A percentile compares a stretch with the other conserved stretches of the same genome.
These are phyloP conservation scores for Heteromurus nitidus DNA, from an alignment of 2,888 invertebrate genomes.

Conservation along the genomic window DNA sequence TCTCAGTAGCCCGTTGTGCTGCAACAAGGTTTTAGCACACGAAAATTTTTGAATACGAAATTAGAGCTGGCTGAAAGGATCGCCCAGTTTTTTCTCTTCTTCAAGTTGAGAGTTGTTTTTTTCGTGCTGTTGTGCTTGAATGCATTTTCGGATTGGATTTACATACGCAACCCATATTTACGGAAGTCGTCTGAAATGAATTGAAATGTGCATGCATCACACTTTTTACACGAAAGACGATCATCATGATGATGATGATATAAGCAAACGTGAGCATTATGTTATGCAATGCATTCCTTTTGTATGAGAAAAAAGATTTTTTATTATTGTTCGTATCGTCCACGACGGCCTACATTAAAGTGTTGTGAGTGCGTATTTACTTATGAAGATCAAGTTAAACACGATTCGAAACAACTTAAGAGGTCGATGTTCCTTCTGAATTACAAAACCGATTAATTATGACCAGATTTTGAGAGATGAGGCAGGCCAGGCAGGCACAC, in stretches of 20 bases:
- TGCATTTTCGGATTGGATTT: conserved; percentile 11
- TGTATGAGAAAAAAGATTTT: no score
- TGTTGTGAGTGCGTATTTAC: no score
- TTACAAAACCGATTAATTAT: conserved; percentile 37
- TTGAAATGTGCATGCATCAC: background rate
- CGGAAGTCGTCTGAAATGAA: background rate
- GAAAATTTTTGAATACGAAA: conserved; percentile 12
- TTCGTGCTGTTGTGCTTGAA: background rate
- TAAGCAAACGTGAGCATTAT: background rate
- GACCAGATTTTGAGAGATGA: conserved; percentile 26
- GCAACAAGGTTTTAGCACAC: no score
- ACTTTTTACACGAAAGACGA: no score
- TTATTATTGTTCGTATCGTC: no score
- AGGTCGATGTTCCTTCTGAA: conserved; percentile 27
- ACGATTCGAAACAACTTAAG: conserved; percentile 32
- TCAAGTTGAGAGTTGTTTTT: no score
- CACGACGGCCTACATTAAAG: no score
- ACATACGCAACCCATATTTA: conserved; percentile 23
- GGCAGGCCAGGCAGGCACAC: no score
- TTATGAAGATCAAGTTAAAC: conserved; percentile 45
- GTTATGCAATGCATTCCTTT: no score
- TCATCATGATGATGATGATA: background rate
- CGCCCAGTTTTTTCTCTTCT: no score
- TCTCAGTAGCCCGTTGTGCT: no score
- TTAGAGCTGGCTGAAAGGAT: no score